Evolutionary conservation across 1,140 invertebrate genomes (phyloP), one percentile per base, ranked within the genome.

Genomic region (Cydia strobilella): DNA sequence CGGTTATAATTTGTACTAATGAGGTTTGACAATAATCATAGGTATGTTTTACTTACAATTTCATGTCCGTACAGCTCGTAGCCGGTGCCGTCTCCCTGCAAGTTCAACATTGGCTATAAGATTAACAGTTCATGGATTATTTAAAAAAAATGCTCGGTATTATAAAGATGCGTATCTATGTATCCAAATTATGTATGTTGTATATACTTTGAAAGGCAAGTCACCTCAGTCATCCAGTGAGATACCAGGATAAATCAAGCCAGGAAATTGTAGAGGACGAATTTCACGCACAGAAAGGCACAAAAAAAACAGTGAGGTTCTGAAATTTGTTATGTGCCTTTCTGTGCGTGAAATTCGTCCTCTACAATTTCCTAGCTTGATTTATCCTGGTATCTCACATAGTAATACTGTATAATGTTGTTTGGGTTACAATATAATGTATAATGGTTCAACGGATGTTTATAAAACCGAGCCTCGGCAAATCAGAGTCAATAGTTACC

Each of bases 31-130:
- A 71, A 78, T 66, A 31, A 27, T 59, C 4, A 15, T 51, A 3
- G 13, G 15, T 15, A 51, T 51, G 9, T 51, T 75, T 74, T 75
- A 91, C 87, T 90, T 82, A 92, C 95, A 88, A 96, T 94, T 94
- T 96, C 95, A 73, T 96, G 95, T 78, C 95, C 95, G 82, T 94
- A 95, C 77, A 95, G 94, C 86, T 95, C 95, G 79, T 95, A 94
- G 79, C 95, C 96, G 42, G 96, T 96, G 74, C 95, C 96, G 87
- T 97, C 96, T 89, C 96, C 96, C 96, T 97, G 94, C 82, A 95
- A 93, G 82, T 93, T 93, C 93, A 93, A 95, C 94, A 93, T 90
- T 94, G 92, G 90, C 88, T 84, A 93, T 93, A 92, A 90, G 86
- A 89, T 87, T 89, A 88, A 82, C 87, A 87, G 84, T 83, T 86